Evolutionary conservation across 1,140 invertebrate genomes (phyloP).

Genomic region (Limonius californicus): DNA sequence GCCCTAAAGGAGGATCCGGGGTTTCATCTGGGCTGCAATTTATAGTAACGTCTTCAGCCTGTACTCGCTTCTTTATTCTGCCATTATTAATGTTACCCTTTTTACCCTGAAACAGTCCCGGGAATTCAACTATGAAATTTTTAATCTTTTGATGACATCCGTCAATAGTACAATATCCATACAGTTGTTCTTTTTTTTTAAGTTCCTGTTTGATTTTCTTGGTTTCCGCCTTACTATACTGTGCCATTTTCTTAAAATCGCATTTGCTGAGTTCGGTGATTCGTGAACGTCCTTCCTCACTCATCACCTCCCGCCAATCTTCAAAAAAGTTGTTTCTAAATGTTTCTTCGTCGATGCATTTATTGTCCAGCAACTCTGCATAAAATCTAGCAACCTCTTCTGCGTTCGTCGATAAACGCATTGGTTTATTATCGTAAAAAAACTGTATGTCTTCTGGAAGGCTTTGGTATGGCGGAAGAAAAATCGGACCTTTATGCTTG

Average conservation of each 20-base stretch:
- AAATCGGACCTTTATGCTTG: too few species aligned
- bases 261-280: conserved; percentile 40
- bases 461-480: too few species aligned
- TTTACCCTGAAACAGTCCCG: conserved; percentile 91
- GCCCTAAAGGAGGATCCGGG: conserved; percentile 81
- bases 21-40: conserved; percentile 93
- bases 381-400: conserved; percentile 99
- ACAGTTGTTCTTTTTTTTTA: background rate
- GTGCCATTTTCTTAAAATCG: background rate
- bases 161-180: conserved; percentile 66
- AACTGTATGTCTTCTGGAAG: too few species aligned
- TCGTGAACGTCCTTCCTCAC: conserved; percentile 66
- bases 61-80: conserved; percentile 87
- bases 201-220: background rate
- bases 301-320: conserved; percentile 90
- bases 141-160: conserved; percentile 98
- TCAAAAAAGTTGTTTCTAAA: conserved; percentile 98
- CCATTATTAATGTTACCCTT: conserved; percentile 99
- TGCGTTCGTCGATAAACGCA: too few species aligned
- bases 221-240: background rate
- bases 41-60: conserved; percentile 94
- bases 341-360: conserved; percentile 90
- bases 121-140: conserved; percentile 98
- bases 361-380: conserved; percentile 96
- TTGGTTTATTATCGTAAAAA: too few species aligned